Conservation (phyloP, 2,888 invertebrate genomes). For the Parasteatoda lunata region DNA sequence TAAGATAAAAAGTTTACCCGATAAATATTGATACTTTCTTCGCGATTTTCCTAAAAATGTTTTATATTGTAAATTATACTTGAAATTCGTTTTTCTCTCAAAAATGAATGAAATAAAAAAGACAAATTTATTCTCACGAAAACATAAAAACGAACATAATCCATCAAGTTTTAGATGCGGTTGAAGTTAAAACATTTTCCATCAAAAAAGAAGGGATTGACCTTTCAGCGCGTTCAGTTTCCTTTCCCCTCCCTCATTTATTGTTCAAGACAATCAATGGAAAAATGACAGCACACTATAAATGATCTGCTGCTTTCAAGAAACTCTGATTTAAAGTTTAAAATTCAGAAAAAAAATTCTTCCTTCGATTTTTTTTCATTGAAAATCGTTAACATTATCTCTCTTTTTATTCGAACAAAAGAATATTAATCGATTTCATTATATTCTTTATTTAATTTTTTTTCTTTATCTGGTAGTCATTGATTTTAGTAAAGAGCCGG, state of each 20-base stretch:
- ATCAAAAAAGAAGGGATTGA: neutral
- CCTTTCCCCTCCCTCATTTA: neutral
- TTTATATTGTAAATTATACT: too few relatives aligned
- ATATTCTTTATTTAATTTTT: too few relatives aligned
- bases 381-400: too few relatives aligned
- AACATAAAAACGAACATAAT: neutral
- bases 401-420: too few relatives aligned
- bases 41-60: too few relatives aligned
- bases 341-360: neutral
- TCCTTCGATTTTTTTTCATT: too few relatives aligned
- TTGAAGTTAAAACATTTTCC: neutral
- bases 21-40: too few relatives aligned
- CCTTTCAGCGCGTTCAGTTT: neutral
- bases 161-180: neutral
- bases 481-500: too few relatives aligned
- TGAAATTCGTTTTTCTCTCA: too few relatives aligned
- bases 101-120: neutral
- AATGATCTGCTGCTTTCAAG: neutral
- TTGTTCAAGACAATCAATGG: neutral
- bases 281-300: neutral
- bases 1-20: too few relatives aligned
- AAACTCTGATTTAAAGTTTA: neutral
- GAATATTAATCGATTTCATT: too few relatives aligned
- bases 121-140: neutral
- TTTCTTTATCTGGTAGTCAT: too few relatives aligned